Conservation (phyloP, 64 coral and sea anemone genomes). For the Pocillopora verrucosa region DNA sequence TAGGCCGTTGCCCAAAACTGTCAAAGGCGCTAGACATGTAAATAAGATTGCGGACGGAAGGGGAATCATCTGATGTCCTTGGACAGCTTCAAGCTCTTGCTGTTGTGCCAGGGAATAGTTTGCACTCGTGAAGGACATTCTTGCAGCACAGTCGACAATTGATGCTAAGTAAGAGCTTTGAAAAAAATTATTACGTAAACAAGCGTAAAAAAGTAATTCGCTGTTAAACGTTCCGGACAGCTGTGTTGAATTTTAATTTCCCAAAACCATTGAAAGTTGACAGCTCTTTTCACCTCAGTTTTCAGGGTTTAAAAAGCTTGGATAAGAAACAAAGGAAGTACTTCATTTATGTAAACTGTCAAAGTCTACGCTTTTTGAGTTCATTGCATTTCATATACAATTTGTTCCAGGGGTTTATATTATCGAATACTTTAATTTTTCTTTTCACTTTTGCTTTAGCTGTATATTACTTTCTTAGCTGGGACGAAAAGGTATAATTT, state of each 20-base stretch:
- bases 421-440: background rate
- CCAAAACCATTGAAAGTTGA: background rate
- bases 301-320: background rate
- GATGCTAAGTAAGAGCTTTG: background rate
- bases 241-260: background rate
- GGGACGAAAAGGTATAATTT: too few species aligned
- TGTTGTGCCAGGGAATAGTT: background rate
- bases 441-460: too few species aligned
- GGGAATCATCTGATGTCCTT: background rate
- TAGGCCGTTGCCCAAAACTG: slow-evolving; percentile 29
- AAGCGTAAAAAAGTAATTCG: background rate
- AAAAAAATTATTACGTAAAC: background rate
- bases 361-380: background rate
- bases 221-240: background rate
- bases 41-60: slow-evolving; percentile 14
- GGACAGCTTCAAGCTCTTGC: background rate
- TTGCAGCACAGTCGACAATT: too few species aligned
- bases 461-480: too few species aligned
- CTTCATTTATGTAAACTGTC: background rate
- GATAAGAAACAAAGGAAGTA: background rate
- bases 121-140: background rate
- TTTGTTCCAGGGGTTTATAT: background rate
- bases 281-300: background rate
- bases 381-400: background rate
- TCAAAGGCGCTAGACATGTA: slow-evolving; percentile 21